phyloP scores from a whole-genome alignment of 37 sponge, comb jelly and placozoan genomes.

The Agelas oroides region DNA sequence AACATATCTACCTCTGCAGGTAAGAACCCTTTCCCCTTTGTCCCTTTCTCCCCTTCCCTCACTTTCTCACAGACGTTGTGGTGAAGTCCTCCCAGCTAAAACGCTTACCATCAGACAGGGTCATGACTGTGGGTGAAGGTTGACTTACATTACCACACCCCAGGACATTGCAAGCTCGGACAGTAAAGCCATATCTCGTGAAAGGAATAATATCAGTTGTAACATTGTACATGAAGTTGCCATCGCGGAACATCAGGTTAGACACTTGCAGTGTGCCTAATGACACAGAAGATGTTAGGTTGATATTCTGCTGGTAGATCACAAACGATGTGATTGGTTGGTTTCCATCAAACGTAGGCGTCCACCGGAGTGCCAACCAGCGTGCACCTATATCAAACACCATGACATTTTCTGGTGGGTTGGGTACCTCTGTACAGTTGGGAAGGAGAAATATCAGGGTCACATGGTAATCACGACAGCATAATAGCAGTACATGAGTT shows the following conservation, averaged over 20 bases:
- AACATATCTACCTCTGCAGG: too few relatives aligned
- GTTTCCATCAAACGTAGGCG: constrained; percentile 66
- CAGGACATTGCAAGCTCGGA: constrained; percentile 53
- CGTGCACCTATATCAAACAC: constrained; percentile 6
- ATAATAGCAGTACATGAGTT: too few relatives aligned
- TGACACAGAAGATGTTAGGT: too few relatives aligned
- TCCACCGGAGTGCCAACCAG: constrained; percentile 55
- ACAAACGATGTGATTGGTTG: constrained; percentile 26
- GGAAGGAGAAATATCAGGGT: not conserved
- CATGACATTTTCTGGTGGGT: constrained; percentile 44
- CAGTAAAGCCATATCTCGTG: constrained; percentile 57
- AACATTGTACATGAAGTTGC: constrained; percentile 32
- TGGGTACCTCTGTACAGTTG: constrained; percentile 70
- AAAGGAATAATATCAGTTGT: constrained; percentile 50
- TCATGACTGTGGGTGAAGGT: constrained; percentile 15
- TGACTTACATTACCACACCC: too few relatives aligned
- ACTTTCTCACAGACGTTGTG: too few relatives aligned
- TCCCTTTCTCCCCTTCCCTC: too few relatives aligned
- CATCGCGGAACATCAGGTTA: too few relatives aligned
- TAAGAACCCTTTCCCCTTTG: too few relatives aligned
- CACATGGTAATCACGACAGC: too few relatives aligned
- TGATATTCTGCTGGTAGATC: constrained; percentile 23
- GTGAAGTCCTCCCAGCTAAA: too few relatives aligned
- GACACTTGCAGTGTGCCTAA: too few relatives aligned
- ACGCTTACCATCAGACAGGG: constrained; percentile 60